A percentile compares a stretch with the other conserved stretches of the same genome.
Evolutionary conservation across 1,140 invertebrate genomes (phyloP).

Genomic region (Diplogasteroides magnus): DNA sequence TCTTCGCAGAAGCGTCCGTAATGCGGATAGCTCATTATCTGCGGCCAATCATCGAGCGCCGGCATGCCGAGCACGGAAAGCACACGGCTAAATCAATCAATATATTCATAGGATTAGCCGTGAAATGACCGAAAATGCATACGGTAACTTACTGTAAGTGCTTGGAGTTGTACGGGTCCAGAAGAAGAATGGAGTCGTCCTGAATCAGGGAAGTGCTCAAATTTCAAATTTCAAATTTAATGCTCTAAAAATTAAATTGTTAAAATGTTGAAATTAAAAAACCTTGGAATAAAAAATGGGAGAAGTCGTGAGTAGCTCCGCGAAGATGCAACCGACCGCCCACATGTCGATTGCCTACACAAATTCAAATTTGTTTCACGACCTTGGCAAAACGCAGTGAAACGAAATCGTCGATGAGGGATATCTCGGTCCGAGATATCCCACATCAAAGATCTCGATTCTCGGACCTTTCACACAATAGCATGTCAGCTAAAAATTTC

Average conservation of each 20-base stretch:
- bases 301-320: slow-evolving; percentile 89
- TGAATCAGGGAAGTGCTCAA: neutral
- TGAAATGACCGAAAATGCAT: neutral
- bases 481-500: no score
- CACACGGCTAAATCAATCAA: no score
- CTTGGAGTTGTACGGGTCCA: neutral
- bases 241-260: slow-evolving; percentile 99
- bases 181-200: neutral
- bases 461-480: no score
- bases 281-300: slow-evolving; percentile 99
- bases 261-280: slow-evolving; percentile 98
- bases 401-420: no score
- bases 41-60: no score
- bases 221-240: slow-evolving; percentile 64
- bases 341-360: slow-evolving; percentile 75
- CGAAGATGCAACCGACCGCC: slow-evolving; percentile 99
- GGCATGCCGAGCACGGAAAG: no score
- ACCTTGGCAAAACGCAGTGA: neutral
- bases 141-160: neutral
- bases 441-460: no score
- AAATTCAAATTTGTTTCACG: neutral
- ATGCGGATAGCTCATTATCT: no score
- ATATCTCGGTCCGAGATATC: no score
- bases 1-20: no score
- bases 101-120: no score